These are phyloP conservation scores for Pseudomyrmex flavicornis DNA, from an alignment of 1,140 invertebrate genomes.

Conservation along the genomic window DNA sequence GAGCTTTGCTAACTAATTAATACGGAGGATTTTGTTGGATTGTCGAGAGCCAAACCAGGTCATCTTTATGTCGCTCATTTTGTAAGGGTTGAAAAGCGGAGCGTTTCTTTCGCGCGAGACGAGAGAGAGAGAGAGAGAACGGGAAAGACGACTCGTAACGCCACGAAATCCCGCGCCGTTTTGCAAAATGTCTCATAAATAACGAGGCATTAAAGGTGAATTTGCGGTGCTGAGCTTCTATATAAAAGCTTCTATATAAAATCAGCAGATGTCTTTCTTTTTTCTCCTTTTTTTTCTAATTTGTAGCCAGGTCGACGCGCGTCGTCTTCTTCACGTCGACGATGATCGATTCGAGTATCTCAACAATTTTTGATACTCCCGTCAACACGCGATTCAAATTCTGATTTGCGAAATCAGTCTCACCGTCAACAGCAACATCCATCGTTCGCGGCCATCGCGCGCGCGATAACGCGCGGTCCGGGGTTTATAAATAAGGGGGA, in stretches of 20 bases:
- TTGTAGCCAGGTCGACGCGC: too few species aligned
- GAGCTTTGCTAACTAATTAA: constrained; percentile 67
- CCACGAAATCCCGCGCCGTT: background rate
- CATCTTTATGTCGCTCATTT: constrained; percentile 25
- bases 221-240: too few species aligned
- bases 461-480: background rate
- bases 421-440: constrained; percentile 35
- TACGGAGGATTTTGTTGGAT: constrained; percentile 41
- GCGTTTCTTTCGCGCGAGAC: background rate
- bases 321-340: background rate
- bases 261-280: too few species aligned
- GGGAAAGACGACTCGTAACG: background rate
- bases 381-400: background rate
- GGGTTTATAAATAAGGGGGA: constrained; percentile 65
- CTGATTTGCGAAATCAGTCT: constrained; percentile 26
- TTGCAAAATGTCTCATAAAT: background rate
- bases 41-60: constrained; percentile 22
- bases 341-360: background rate
- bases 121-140: background rate
- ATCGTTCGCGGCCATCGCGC: constrained; percentile 19
- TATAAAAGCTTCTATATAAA: too few species aligned
- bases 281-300: too few species aligned
- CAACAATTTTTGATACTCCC: background rate
- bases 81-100: background rate
- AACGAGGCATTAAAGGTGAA: too few species aligned